Conservation (phyloP, 1,140 invertebrate genomes). For the Akabosia matsudoensis region DNA sequence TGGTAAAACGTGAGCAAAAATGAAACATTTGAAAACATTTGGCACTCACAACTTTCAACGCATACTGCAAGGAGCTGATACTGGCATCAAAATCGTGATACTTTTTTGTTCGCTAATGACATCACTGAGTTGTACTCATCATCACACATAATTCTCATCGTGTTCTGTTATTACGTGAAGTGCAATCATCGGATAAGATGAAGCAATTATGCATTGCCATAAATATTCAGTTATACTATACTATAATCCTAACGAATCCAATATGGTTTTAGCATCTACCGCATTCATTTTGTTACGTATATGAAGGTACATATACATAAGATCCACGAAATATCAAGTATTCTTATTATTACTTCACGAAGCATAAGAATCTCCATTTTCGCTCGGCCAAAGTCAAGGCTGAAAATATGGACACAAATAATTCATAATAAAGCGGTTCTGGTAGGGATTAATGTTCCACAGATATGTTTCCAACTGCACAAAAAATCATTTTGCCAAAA, state of each 20-base stretch:
- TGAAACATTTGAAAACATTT: background rate
- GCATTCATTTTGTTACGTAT: too few species aligned
- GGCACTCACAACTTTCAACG: background rate
- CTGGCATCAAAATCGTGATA: too few species aligned
- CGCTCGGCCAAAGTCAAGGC: background rate
- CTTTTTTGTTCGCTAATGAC: background rate
- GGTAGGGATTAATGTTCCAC: too few species aligned
- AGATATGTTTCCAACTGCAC: too few species aligned
- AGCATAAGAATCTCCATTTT: background rate
- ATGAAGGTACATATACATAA: constrained; percentile 8
- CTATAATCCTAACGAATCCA: too few species aligned
- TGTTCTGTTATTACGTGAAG: constrained; percentile 5
- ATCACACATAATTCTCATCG: background rate
- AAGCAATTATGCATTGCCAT: background rate
- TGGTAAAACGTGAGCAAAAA: background rate
- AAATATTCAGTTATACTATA: background rate
- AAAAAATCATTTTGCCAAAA: background rate
- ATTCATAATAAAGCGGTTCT: background rate
- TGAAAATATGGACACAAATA: background rate
- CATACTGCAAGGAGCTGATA: too few species aligned
- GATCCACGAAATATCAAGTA: background rate
- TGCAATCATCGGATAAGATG: background rate
- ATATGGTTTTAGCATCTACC: too few species aligned
- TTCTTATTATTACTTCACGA: background rate
- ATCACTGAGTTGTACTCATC: background rate